These are phyloP conservation scores for Tuta absoluta DNA, from an alignment of 2,888 invertebrate species.

Conservation along the genomic window DNA sequence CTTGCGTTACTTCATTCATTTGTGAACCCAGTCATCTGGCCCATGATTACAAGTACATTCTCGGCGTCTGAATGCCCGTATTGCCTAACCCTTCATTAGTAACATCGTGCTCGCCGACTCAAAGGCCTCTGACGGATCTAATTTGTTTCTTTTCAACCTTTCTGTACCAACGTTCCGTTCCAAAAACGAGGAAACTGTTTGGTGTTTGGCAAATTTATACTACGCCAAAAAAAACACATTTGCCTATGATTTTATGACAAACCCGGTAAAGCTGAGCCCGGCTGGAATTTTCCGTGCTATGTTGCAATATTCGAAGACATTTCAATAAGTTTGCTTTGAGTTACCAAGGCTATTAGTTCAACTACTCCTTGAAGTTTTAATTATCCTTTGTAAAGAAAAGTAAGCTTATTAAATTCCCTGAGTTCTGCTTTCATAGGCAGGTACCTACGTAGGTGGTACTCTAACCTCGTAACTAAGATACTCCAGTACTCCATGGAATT, in stretches of 20 bases:
- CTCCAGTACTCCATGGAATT: no score
- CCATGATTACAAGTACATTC: slow-evolving; percentile 1
- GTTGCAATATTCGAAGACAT: not conserved
- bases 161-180: slow-evolving; percentile 46
- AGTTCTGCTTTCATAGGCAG: not conserved
- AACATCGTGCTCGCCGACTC: slow-evolving; percentile 34
- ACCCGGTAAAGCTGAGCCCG: no score
- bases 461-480: no score
- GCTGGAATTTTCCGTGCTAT: no score
- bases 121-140: slow-evolving; percentile 73
- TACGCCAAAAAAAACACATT: no score
- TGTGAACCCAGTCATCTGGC: not conserved
- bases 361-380: not conserved
- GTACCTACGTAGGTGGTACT: no score
- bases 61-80: slow-evolving; percentile 8
- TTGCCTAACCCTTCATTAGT: slow-evolving; percentile 28
- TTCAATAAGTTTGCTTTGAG: not conserved
- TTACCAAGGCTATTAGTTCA: not conserved
- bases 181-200: not conserved
- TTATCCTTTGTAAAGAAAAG: not conserved
- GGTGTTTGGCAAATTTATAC: not conserved
- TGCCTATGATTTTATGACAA: no score
- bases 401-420: not conserved
- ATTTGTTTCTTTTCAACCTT: slow-evolving; percentile 76
- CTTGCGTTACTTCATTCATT: not conserved